Evolutionary conservation across 2,888 invertebrate genomes (phyloP).

Genomic region (Diplolepis rosae): DNA sequence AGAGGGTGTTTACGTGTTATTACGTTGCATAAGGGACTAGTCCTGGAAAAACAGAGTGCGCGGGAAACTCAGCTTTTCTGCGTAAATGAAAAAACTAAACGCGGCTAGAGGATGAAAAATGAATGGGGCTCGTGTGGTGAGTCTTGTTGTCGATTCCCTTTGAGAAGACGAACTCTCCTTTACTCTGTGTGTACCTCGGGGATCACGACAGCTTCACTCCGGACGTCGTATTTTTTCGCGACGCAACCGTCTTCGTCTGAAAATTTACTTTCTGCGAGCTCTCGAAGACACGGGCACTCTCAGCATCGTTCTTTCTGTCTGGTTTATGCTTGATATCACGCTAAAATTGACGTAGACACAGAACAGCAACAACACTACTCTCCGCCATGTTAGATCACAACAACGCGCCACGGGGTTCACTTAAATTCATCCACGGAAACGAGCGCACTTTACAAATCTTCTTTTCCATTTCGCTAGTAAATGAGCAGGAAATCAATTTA

Average conservation of each 20-base stretch:
- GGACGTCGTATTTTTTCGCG: constrained; percentile 38
- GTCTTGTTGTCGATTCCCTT: constrained; percentile 8
- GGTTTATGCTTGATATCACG: constrained; percentile 58
- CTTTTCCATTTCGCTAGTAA: too few relatives aligned
- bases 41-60: constrained; percentile 52
- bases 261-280: constrained; percentile 45
- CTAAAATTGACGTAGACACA: constrained; percentile 75
- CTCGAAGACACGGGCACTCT: constrained; percentile 43
- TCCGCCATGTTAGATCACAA: constrained; percentile 83
- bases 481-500: too few relatives aligned
- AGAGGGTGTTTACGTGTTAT: constrained; percentile 60
- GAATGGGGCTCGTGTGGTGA: background rate
- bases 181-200: constrained; percentile 50
- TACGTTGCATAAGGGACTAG: constrained; percentile 61
- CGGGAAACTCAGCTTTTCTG: constrained; percentile 54
- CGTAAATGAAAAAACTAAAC: background rate
- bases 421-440: constrained; percentile 73
- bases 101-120: background rate
- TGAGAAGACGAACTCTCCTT: constrained; percentile 31
- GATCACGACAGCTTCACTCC: constrained; percentile 50
- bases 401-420: constrained; percentile 80
- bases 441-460: constrained; percentile 60
- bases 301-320: constrained; percentile 46
- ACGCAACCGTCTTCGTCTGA: constrained; percentile 36
- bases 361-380: constrained; percentile 79